phyloP scores from a whole-genome alignment of 2,888 invertebrate genomes.

The Drosophila flavopinicola region DNA sequence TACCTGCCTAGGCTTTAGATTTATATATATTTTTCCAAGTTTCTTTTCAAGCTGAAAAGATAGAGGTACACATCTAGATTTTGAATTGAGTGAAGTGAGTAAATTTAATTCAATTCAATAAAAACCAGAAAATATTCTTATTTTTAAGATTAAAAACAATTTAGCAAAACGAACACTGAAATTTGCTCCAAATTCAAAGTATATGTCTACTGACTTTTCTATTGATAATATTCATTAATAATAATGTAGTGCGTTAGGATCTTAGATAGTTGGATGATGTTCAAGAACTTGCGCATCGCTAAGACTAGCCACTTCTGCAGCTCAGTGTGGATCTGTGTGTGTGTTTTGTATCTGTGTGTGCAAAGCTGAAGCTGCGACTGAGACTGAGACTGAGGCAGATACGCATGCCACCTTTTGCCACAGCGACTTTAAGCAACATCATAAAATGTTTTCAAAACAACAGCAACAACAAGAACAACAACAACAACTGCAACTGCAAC shows the following conservation, averaged over 20 bases:
- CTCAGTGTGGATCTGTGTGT: no score
- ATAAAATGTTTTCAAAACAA: constrained; percentile 62
- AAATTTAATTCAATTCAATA: no score
- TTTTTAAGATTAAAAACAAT: no score
- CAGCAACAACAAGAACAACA: constrained; percentile 26
- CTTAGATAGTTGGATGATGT: background rate
- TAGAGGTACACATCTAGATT: no score
- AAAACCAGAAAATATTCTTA: no score
- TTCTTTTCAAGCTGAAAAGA: no score
- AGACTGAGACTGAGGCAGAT: constrained; percentile 27
- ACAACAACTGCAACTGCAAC: constrained; percentile 32
- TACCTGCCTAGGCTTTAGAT: no score
- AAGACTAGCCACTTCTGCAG: constrained; percentile 1
- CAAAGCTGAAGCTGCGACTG: constrained; percentile 19
- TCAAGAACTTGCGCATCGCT: constrained; percentile 15
- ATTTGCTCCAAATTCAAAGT: no score
- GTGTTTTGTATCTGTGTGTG: constrained; percentile 14
- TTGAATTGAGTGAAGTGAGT: no score
- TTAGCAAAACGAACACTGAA: no score
- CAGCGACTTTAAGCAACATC: constrained; percentile 55
- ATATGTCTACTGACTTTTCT: no score
- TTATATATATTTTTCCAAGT: no score
- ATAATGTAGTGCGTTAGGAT: background rate
- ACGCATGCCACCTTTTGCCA: constrained; percentile 55
- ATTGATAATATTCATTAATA: background rate